Base-by-base conservation (phyloP, 2,797 vertebrate genomes). In the Spinus olivaceus region DNA sequence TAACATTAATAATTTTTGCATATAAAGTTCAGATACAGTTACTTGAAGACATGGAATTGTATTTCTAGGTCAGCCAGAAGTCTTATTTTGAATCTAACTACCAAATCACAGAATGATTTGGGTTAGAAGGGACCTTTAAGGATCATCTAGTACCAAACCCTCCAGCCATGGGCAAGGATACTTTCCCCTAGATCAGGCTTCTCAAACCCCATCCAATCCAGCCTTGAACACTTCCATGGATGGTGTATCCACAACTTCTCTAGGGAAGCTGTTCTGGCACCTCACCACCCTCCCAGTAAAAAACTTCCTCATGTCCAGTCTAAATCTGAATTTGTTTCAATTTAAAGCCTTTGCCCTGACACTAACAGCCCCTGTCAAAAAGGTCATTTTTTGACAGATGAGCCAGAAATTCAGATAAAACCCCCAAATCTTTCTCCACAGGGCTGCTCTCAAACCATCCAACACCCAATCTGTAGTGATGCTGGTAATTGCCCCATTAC, bases 141-240 rank as follows among this genome's bases (percentile, higher is more conserved):
- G 21, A 47, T 9, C 19, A 56, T 2, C 20, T 19, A 44, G 33
- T 33, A 64, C 20, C 20, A 81, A 49, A 1, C 0, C 4, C 9
- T 17, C 41, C 4, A 4, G 41, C 35, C 39, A 69, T 1, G 0
- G 9, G 32, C 10, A 61, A 2, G 3, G 17, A n/a, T 33, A 78
- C 3, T 25, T 65, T 61, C 24, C 67, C 14, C 44, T 47, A 69
- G 3, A 63, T 5, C 47, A 66, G 2, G 19, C 1, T 41, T 24
- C 33, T 54, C 24, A 53, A 80, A 87, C 4, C 39, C 64, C 4
- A 5, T 15, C 32, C 44, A 88, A 19, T 17, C 16, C 3, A 1
- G 18, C 14, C 16, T 13, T 33, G 11, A 80, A 72, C 9, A 50
- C 5, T 66, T 46, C 13, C 44, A 82, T 3, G 8, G 10, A 49